phyloP scores from a whole-genome alignment of 2,888 invertebrate genomes.

The Polydrusus cervinus region DNA sequence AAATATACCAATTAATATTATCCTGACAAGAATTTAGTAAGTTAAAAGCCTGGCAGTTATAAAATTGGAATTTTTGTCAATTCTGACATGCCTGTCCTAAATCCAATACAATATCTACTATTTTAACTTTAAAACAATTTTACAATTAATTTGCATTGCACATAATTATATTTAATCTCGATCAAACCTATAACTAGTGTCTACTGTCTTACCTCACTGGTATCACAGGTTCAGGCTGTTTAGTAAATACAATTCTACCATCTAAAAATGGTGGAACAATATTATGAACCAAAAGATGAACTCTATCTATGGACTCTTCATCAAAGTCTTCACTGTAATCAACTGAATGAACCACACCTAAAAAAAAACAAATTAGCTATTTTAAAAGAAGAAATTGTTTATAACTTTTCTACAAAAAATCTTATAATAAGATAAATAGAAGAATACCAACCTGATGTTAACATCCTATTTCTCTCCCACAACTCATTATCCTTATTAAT shows the following conservation, averaged over 20 bases:
- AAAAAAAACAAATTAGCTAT: constrained; percentile 24
- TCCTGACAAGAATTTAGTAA: too few relatives aligned
- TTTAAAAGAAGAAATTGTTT: not conserved
- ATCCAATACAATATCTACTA: too few relatives aligned
- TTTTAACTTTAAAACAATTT: too few relatives aligned
- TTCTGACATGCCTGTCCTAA: too few relatives aligned
- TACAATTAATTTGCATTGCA: too few relatives aligned
- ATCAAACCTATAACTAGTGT: too few relatives aligned
- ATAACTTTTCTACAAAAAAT: not conserved
- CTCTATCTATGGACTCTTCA: constrained; percentile 95
- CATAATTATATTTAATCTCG: too few relatives aligned
- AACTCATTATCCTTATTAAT: constrained; percentile 98
- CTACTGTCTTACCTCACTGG: constrained; percentile 79
- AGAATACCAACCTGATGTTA: constrained; percentile 79
- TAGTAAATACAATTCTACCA: constrained; percentile 98
- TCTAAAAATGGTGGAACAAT: constrained; percentile 99
- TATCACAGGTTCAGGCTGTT: constrained; percentile 98
- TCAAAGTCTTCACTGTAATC: constrained; percentile 95
- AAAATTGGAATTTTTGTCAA: too few relatives aligned
- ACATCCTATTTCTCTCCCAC: constrained; percentile 99
- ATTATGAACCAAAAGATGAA: constrained; percentile 97
- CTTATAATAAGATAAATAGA: not conserved
- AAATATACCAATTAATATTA: too few relatives aligned
- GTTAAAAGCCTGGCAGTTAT: not conserved
- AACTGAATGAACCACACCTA: constrained; percentile 89